phyloP scores from a whole-genome alignment of 1,140 invertebrate genomes.

The Leptoteleia sp. region DNA sequence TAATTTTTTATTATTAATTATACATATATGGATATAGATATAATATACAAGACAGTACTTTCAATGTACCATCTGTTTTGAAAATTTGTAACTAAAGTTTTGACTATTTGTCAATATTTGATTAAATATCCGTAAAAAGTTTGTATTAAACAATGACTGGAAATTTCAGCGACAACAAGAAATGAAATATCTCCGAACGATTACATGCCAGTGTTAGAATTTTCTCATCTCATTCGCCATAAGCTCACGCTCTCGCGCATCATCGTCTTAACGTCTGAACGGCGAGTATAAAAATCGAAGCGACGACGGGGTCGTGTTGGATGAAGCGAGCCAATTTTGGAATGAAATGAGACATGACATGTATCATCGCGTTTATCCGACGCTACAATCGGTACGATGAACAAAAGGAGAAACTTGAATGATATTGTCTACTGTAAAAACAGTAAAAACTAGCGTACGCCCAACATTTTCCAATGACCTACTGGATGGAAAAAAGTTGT shows the following conservation, averaged over 20 bases:
- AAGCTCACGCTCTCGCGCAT: conserved; percentile 12
- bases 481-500: conserved; percentile 11
- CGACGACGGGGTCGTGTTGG: conserved; percentile 7
- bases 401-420: conserved; percentile 25
- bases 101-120: too few relatives aligned
- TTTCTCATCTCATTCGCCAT: conserved; percentile 15
- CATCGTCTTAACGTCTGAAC: conserved; percentile 14
- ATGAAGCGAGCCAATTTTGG: conserved; percentile 13
- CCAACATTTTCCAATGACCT: conserved; percentile 10
- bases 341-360: conserved; percentile 29
- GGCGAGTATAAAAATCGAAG: conserved; percentile 17
- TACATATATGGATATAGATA: too few relatives aligned
- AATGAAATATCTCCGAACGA: neutral
- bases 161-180: too few relatives aligned
- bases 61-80: too few relatives aligned
- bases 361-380: conserved; percentile 28
- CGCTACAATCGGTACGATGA: conserved; percentile 21
- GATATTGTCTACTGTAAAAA: conserved; percentile 34
- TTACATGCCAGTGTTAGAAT: conserved; percentile 2
- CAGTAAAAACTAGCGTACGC: neutral
- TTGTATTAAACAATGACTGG: too few relatives aligned
- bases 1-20: too few relatives aligned
- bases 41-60: too few relatives aligned
- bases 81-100: too few relatives aligned
- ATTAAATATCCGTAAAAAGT: too few relatives aligned